Evolutionary conservation across 2,113 vertebrate species (phyloP).

Genomic region (Leucopsar rothschildi): DNA sequence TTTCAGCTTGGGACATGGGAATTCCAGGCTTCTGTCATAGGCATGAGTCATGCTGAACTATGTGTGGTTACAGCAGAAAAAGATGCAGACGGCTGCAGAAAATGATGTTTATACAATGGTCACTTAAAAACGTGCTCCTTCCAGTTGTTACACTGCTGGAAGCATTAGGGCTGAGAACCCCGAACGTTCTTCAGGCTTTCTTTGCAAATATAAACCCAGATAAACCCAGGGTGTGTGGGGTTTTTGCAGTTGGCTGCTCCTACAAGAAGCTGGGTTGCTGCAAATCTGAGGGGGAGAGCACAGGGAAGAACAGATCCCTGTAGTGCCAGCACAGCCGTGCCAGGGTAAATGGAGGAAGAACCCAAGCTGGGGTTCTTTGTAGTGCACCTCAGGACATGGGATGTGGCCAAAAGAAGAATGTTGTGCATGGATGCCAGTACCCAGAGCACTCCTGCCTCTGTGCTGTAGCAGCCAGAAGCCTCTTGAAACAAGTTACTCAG

Average conservation of each 20-base stretch:
- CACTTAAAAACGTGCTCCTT: not conserved
- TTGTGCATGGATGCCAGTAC: not conserved
- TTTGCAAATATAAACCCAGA: not conserved
- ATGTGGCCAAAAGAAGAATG: not conserved
- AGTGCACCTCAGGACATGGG: not conserved
- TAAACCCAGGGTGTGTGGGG: not conserved
- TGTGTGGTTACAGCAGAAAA: slow-evolving; percentile 35
- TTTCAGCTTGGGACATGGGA: not conserved
- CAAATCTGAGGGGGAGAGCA: not conserved
- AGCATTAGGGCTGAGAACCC: not conserved
- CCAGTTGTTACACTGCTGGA: not conserved
- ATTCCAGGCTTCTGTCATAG: slow-evolving; percentile 26
- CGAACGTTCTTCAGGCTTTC: not conserved
- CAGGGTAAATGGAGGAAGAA: not conserved
- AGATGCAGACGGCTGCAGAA: slow-evolving; percentile 2
- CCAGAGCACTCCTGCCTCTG: not conserved
- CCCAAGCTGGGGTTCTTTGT: not conserved
- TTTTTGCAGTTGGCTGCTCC: not conserved
- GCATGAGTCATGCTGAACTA: not conserved
- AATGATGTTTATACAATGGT: not conserved
- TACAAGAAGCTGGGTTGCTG: not conserved
- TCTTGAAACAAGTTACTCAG: not conserved
- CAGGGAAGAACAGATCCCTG: not conserved
- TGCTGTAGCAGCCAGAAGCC: not conserved
- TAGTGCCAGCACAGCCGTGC: not conserved